Evolutionary conservation across 2,797 vertebrate species (phyloP).

Genomic region (Ctenosaura bakeri): DNA sequence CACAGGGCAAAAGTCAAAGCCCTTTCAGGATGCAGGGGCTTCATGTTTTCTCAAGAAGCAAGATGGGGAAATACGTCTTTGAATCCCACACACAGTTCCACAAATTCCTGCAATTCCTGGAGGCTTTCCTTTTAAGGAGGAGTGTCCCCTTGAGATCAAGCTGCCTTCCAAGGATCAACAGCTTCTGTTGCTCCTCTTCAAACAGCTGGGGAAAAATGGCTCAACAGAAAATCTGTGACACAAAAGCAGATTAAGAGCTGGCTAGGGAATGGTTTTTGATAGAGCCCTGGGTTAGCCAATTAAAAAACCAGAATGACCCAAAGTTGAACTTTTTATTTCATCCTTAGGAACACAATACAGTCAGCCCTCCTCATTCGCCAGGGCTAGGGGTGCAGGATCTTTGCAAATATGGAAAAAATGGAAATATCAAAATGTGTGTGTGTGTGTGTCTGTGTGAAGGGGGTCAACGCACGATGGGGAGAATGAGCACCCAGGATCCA

Average conservation of each 20-base stretch:
- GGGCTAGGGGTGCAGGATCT: too few relatives aligned
- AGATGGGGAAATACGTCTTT: background rate
- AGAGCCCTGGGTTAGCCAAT: background rate
- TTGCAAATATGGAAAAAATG: too few relatives aligned
- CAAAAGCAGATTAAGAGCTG: background rate
- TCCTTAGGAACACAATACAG: background rate
- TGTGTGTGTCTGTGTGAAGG: too few relatives aligned
- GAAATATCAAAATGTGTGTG: too few relatives aligned
- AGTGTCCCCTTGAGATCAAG: constrained; percentile 10
- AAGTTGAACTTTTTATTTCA: background rate
- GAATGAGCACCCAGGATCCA: too few relatives aligned
- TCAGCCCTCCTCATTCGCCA: too few relatives aligned
- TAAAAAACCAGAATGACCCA: background rate
- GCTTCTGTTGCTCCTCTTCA: background rate
- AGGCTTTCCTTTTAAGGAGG: constrained; percentile 23
- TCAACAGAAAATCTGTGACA: background rate
- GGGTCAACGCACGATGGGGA: too few relatives aligned
- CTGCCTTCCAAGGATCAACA: background rate
- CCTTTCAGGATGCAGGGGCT: constrained; percentile 25
- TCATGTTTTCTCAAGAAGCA: background rate
- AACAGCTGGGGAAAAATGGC: constrained; percentile 2
- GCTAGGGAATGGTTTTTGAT: constrained; percentile 1
- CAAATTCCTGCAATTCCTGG: constrained; percentile 48
- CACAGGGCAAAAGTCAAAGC: background rate
- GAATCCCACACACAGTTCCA: constrained; percentile 20